These are phyloP conservation scores for Stegostoma tigrinum DNA, from an alignment of 2,113 vertebrate species.

Conservation along the genomic window DNA sequence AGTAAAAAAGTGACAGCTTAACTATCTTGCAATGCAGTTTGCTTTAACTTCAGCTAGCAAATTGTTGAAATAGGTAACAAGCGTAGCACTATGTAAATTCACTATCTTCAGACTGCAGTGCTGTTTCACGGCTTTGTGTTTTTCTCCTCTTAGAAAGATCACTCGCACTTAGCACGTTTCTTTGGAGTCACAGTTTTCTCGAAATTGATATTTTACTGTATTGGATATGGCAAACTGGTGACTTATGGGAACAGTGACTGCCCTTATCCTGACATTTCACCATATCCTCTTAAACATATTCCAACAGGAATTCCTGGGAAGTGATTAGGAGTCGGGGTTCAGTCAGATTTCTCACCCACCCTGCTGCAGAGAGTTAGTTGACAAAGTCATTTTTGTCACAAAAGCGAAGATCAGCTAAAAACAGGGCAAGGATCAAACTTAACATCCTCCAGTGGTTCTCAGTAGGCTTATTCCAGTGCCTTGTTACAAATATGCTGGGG, in stretches of 20 bases:
- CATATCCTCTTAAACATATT: not conserved
- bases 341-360: not conserved
- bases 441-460: not conserved
- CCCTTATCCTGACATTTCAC: not conserved
- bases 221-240: not conserved
- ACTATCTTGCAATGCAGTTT: not conserved
- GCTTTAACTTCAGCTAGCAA: not conserved
- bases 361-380: not conserved
- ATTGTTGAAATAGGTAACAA: not conserved
- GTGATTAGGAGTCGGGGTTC: not conserved
- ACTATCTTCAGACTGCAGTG: not conserved
- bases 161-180: not conserved
- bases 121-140: not conserved
- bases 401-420: not conserved
- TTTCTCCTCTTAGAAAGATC: not conserved
- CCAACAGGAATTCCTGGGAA: not conserved
- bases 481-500: not conserved
- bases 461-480: not conserved
- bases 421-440: not conserved
- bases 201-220: not conserved
- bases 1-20: conserved; percentile 35
- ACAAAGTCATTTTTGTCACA: not conserved
- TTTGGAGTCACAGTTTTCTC: no score
- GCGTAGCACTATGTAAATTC: not conserved
- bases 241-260: not conserved